phyloP scores from a whole-genome alignment of 2,888 invertebrate genomes.

The Pachymerium ferrugineum region DNA sequence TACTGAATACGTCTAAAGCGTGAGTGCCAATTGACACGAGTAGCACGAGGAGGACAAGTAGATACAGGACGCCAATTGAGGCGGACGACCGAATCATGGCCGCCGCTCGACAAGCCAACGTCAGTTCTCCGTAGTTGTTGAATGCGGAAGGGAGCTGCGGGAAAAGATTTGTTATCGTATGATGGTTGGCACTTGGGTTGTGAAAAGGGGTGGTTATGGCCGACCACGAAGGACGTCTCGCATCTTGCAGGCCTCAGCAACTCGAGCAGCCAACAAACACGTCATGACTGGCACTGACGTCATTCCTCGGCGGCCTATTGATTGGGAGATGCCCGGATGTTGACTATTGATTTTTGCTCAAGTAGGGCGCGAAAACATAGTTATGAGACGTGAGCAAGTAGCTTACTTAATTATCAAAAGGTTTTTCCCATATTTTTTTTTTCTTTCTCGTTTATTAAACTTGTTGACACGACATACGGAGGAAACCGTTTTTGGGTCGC shows the following conservation, averaged over 20 bases:
- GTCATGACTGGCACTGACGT: not conserved
- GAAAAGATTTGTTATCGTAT: not conserved
- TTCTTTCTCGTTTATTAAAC: not conserved
- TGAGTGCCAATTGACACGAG: not conserved
- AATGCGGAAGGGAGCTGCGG: not conserved
- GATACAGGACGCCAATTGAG: not conserved
- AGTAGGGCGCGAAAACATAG: conserved; percentile 24
- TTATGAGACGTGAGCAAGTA: conserved; percentile 11
- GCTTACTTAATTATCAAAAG: conserved; percentile 22
- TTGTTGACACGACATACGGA: too few relatives aligned
- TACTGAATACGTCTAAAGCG: conserved; percentile 74
- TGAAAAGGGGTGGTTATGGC: conserved; percentile 11
- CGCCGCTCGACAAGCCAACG: not conserved
- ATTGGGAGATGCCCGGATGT: conserved; percentile 2
- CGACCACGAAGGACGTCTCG: not conserved
- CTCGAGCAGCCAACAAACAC: not conserved
- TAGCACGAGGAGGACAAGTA: conserved; percentile 3
- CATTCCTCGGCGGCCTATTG: not conserved
- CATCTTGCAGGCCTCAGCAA: not conserved
- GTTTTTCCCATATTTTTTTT: not conserved
- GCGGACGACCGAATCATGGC: conserved; percentile 29
- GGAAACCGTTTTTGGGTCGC: too few relatives aligned
- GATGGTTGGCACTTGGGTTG: not conserved
- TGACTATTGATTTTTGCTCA: conserved; percentile 1
- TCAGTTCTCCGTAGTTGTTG: conserved; percentile 11